Conservation (phyloP, 2,113 vertebrate genomes). For the Anthoscopus minutus region DNA sequence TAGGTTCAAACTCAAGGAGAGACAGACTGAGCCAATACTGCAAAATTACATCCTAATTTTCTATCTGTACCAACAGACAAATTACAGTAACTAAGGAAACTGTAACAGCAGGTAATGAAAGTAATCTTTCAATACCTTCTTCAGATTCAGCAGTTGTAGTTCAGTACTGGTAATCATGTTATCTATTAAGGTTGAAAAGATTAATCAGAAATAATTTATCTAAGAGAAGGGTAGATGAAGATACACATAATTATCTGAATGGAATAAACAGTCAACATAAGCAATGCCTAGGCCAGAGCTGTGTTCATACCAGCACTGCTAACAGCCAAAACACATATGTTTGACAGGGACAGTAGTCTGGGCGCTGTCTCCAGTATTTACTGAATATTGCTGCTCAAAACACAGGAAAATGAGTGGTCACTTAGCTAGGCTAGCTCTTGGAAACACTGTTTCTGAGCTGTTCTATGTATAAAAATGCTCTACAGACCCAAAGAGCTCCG, state of each 20-base stretch:
- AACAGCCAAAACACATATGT: background rate
- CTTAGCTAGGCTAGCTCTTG: background rate
- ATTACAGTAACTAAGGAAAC: background rate
- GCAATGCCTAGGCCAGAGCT: background rate
- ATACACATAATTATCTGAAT: background rate
- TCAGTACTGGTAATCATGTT: background rate
- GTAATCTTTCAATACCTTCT: conserved; percentile 6
- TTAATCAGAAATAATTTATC: background rate
- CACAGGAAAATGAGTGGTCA: background rate
- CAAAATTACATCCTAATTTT: conserved; percentile 28
- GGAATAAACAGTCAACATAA: background rate
- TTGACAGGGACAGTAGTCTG: background rate
- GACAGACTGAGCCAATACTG: background rate
- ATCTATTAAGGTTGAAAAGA: background rate
- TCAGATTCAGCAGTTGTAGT: background rate
- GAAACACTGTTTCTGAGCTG: background rate
- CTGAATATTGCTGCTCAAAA: background rate
- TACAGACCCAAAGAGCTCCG: background rate
- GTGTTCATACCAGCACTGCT: background rate
- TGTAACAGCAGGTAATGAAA: conserved; percentile 28
- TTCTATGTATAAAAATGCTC: background rate
- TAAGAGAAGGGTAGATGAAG: background rate
- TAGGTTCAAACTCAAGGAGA: background rate
- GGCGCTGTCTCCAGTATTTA: background rate
- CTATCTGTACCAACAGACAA: background rate